These are phyloP conservation scores for Drosophila pandora DNA, from an alignment of 1,140 invertebrate genomes.

Conservation along the genomic window DNA sequence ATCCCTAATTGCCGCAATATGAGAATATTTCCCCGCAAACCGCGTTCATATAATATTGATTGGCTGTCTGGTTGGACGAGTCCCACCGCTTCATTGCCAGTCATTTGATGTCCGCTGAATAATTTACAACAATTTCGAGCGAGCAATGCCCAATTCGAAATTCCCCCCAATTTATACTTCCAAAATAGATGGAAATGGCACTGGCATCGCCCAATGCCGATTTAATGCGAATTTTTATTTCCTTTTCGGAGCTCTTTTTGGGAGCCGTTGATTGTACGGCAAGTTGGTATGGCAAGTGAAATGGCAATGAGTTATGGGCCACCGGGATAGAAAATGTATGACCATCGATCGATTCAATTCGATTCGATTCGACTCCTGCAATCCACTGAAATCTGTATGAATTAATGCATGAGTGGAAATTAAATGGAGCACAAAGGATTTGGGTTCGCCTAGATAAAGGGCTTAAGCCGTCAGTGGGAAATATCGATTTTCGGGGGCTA, in stretches of 20 bases:
- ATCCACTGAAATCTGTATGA: constrained; percentile 18
- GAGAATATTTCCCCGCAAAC: constrained; percentile 23
- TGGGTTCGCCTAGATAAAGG: constrained; percentile 6
- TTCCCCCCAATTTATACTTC: constrained; percentile 20
- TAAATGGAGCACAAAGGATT: constrained; percentile 49
- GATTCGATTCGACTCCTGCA: not conserved
- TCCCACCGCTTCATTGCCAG: constrained; percentile 66
- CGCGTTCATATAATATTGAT: constrained; percentile 69
- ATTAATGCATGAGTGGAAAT: constrained; percentile 45
- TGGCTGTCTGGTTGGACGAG: constrained; percentile 7
- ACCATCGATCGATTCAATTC: constrained; percentile 27
- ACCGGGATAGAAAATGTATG: constrained; percentile 34
- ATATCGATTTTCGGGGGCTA: constrained; percentile 6
- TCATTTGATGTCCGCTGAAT: constrained; percentile 66
- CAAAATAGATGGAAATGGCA: constrained; percentile 28
- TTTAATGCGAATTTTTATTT: constrained; percentile 53
- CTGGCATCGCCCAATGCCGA: constrained; percentile 34
- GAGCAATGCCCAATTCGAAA: constrained; percentile 37
- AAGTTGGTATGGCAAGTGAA: constrained; percentile 3
- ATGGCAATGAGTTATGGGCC: constrained; percentile 47
- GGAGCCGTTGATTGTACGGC: constrained; percentile 23
- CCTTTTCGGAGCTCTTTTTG: not conserved
- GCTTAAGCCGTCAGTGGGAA: constrained; percentile 12
- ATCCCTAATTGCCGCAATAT: constrained; percentile 68
- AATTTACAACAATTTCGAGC: constrained; percentile 72